Percentiles rank a stretch among this genome's conserved stretches.
Conservation (phyloP, 2,797 vertebrate genomes). For the Mus minutoides region DNA sequence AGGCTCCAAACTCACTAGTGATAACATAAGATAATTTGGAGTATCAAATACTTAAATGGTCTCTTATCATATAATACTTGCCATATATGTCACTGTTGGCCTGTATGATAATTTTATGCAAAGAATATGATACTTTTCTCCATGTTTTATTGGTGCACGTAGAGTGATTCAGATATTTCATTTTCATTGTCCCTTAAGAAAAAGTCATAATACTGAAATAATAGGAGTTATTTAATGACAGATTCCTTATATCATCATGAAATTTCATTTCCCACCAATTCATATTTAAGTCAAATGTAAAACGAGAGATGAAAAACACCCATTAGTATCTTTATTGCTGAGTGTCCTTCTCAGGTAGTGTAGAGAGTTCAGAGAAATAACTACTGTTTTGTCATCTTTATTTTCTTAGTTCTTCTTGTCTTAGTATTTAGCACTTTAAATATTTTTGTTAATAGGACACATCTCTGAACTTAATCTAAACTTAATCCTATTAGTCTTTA, state of each 20-base stretch:
- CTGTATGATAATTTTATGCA: not conserved
- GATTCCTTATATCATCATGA: not conserved
- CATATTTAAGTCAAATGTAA: not conserved
- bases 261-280: not conserved
- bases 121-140: not conserved
- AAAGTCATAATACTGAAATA: not conserved
- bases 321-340: not conserved
- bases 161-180: constrained; percentile 10
- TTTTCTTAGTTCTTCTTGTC: not conserved
- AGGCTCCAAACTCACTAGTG: not conserved
- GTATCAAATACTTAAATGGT: too few species aligned
- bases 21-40: not conserved
- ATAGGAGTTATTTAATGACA: not conserved
- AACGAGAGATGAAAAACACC: not conserved
- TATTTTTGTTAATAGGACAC: not conserved
- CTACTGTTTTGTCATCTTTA: not conserved
- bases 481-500: not conserved
- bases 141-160: not conserved
- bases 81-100: not conserved
- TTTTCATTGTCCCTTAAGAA: not conserved
- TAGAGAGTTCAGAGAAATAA: not conserved
- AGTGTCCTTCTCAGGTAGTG: not conserved
- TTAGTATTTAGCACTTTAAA: not conserved
- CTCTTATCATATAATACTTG: not conserved
- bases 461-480: not conserved